Conservation (phyloP, 2,797 vertebrate genomes). For the Alectoris magna region DNA sequence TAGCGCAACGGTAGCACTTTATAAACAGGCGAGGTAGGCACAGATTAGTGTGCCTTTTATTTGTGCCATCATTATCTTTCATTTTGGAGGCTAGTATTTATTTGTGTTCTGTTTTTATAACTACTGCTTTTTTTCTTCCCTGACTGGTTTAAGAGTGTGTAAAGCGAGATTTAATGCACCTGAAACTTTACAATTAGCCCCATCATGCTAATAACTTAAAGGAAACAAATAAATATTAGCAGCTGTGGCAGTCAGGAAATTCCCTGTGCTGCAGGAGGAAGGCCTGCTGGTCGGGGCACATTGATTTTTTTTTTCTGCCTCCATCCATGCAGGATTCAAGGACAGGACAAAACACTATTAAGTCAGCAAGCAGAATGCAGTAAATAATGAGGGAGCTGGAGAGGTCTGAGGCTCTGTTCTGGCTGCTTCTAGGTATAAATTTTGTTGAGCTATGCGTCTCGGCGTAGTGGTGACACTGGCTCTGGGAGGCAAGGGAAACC, state of each 20-base stretch:
- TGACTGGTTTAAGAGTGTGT: background rate
- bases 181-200: slow-evolving; percentile 50
- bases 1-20: background rate
- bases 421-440: slow-evolving; percentile 52
- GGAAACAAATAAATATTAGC: slow-evolving; percentile 56
- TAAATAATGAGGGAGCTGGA: slow-evolving; percentile 62
- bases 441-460: slow-evolving; percentile 8
- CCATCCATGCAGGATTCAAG: slow-evolving; percentile 62
- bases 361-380: slow-evolving; percentile 70
- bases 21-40: background rate
- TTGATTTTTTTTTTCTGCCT: slow-evolving; percentile 65
- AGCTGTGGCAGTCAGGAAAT: slow-evolving; percentile 24
- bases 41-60: background rate
- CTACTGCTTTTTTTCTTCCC: slow-evolving; percentile 10
- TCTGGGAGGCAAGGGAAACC: background rate
- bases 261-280: background rate
- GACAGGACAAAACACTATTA: slow-evolving; percentile 71
- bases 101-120: background rate
- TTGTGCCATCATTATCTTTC: background rate
- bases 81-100: background rate
- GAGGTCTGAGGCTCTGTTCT: background rate
- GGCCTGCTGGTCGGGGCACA: slow-evolving; percentile 22
- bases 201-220: slow-evolving; percentile 37
- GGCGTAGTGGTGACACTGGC: background rate
- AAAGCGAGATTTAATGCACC: slow-evolving; percentile 36